These are phyloP conservation scores for Oreochromis mossambicus DNA, from an alignment of 2,797 vertebrate genomes.

Conservation along the genomic window DNA sequence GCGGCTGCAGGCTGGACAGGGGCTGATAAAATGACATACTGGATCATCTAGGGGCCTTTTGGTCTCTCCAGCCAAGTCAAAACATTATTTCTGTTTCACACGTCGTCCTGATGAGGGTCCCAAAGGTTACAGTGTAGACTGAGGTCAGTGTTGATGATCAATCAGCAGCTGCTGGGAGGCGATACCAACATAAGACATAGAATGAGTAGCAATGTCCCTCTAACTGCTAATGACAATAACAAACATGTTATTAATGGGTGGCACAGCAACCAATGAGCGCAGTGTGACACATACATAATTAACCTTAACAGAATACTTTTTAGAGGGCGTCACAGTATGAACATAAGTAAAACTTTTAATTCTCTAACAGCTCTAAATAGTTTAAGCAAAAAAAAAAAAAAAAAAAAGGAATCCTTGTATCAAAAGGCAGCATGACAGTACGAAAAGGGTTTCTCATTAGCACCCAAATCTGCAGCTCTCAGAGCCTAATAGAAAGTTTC, in stretches of 20 bases:
- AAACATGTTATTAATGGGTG: background rate
- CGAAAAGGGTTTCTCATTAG: background rate
- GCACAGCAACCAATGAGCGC: background rate
- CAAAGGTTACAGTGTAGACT: background rate
- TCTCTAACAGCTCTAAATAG: background rate
- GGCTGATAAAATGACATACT: constrained; percentile 35
- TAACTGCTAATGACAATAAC: background rate
- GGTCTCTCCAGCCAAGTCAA: background rate
- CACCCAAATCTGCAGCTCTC: background rate
- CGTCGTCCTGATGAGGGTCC: background rate
- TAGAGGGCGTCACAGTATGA: background rate
- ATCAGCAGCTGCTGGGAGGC: background rate
- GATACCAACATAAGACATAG: background rate
- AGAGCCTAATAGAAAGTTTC: background rate
- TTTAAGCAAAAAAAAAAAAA: background rate
- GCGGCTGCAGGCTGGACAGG: constrained; percentile 3
- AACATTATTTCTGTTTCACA: background rate
- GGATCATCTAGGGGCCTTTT: constrained; percentile 5
- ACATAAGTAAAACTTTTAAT: background rate
- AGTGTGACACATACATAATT: background rate
- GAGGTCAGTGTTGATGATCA: background rate
- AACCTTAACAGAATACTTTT: background rate
- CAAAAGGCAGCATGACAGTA: background rate
- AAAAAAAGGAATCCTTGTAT: background rate
- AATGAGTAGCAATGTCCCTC: background rate